These are phyloP conservation scores for Epinephelus cyanopodus DNA, from an alignment of 2,113 vertebrate species.

Conservation along the genomic window DNA sequence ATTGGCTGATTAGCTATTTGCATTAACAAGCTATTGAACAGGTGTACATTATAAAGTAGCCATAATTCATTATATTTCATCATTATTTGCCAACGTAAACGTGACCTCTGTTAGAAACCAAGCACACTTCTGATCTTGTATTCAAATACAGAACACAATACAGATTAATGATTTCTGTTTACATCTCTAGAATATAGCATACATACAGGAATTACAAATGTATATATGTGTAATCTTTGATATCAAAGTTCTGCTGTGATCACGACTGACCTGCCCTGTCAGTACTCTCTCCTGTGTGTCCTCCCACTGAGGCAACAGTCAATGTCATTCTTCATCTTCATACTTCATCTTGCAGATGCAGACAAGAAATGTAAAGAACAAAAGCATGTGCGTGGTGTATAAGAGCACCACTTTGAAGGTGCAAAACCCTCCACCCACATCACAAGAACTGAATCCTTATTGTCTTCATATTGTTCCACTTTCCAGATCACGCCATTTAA, in stretches of 20 bases:
- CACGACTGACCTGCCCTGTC: not conserved
- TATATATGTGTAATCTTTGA: slow-evolving; percentile 1
- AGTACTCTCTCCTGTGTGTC: not conserved
- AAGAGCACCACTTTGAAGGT: not conserved
- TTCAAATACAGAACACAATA: too few species aligned
- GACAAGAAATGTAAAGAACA: slow-evolving; percentile 5
- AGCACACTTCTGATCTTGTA: too few species aligned
- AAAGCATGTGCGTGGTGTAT: not conserved
- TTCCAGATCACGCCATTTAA: not conserved
- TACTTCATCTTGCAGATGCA: not conserved
- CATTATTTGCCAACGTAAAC: too few species aligned
- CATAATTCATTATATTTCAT: too few species aligned
- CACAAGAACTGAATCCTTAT: not conserved
- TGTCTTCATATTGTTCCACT: not conserved
- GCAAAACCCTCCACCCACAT: not conserved
- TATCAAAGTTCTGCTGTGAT: not conserved
- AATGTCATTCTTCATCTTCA: slow-evolving; percentile 1
- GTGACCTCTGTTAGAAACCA: too few species aligned
- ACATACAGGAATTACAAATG: not conserved
- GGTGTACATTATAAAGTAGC: too few species aligned
- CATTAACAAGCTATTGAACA: too few species aligned
- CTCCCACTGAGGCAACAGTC: not conserved
- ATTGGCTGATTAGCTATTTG: too few species aligned
- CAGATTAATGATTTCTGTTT: too few species aligned
- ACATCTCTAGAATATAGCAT: not conserved